Percentiles rank a stretch among this genome's conserved stretches.
These are phyloP conservation scores for Tenthredo amoena DNA, from an alignment of 2,888 invertebrate species.

Conservation along the genomic window DNA sequence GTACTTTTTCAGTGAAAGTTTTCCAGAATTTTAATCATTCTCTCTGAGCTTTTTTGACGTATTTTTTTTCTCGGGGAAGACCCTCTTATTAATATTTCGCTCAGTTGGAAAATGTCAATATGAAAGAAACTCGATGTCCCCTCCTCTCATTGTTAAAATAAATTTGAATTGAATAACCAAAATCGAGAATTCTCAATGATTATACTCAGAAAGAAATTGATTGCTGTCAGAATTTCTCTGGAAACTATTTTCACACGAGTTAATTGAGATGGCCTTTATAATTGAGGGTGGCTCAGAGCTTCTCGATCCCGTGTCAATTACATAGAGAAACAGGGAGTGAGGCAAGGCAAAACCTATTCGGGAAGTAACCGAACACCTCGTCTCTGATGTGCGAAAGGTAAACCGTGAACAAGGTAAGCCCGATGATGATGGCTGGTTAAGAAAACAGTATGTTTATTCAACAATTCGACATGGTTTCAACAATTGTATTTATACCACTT, in stretches of 20 bases:
- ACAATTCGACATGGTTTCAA: constrained; percentile 25
- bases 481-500: constrained; percentile 42
- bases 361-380: neutral
- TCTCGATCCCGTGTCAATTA: constrained; percentile 21
- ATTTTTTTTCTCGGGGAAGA: neutral
- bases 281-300: neutral
- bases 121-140: neutral
- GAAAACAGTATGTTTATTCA: constrained; percentile 37
- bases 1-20: neutral
- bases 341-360: neutral
- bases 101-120: neutral
- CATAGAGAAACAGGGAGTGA: neutral
- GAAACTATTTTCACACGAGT: neutral
- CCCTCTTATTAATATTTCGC: neutral
- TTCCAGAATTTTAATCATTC: neutral
- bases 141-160: neutral
- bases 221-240: neutral
- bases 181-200: neutral
- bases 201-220: neutral
- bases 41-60: neutral
- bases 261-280: neutral
- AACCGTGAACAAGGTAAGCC: constrained; percentile 3
- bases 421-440: neutral
- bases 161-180: neutral
- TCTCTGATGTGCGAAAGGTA: neutral